Evolutionary conservation across 1,140 invertebrate genomes (phyloP).

Genomic region (Drosophila watanabei): DNA sequence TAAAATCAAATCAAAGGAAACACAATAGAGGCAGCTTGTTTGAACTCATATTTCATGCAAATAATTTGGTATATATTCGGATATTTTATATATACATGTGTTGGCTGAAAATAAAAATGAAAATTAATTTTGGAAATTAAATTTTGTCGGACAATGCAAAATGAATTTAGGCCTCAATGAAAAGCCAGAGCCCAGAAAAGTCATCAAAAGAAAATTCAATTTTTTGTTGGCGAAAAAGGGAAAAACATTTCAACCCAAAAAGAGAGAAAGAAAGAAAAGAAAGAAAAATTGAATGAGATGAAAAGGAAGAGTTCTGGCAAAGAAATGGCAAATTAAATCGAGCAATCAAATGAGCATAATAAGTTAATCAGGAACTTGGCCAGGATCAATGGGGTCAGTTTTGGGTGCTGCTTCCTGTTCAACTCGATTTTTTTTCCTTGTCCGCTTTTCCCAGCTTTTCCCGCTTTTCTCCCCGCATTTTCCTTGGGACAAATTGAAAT

Average conservation of each 20-base stretch:
- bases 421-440: background rate
- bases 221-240: constrained; percentile 29
- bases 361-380: constrained; percentile 80
- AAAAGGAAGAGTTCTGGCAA: constrained; percentile 2
- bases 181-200: constrained; percentile 38
- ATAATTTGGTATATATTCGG: constrained; percentile 5
- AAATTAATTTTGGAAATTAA: constrained; percentile 44
- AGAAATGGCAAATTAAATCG: constrained; percentile 79
- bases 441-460: constrained; percentile 1
- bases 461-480: background rate
- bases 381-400: constrained; percentile 48
- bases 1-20: constrained; percentile 33
- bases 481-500: constrained; percentile 26
- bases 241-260: constrained; percentile 21
- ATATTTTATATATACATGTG: constrained; percentile 16
- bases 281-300: constrained; percentile 20
- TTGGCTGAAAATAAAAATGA: constrained; percentile 36
- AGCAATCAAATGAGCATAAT: constrained; percentile 84
- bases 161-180: constrained; percentile 55
- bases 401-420: constrained; percentile 9
- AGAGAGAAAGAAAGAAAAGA: constrained; percentile 9
- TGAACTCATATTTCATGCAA: constrained; percentile 4
- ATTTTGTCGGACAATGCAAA: constrained; percentile 53
- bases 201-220: constrained; percentile 78
- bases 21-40: constrained; percentile 7